Conservation (phyloP, 23 tunicate species). For the Styela plicata region DNA sequence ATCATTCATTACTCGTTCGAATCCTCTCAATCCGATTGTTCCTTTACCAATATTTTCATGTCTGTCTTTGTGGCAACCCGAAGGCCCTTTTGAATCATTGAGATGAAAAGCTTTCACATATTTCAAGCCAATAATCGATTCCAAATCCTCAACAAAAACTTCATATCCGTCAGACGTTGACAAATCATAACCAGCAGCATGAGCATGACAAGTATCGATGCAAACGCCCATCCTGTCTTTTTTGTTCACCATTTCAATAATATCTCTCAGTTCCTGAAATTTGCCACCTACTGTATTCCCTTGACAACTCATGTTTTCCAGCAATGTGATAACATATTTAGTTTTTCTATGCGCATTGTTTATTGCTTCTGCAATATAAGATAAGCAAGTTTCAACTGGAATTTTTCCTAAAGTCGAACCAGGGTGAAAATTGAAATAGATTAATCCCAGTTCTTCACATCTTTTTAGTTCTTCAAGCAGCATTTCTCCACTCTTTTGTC, state of each 20-base stretch:
- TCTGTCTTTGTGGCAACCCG: slow-evolving; percentile 27
- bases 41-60: slow-evolving; percentile 37
- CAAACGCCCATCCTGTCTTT: slow-evolving; percentile 28
- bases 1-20: slow-evolving; percentile 10
- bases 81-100: slow-evolving; percentile 33
- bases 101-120: slow-evolving; percentile 33
- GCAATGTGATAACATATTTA: slow-evolving; percentile 14
- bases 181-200: slow-evolving; percentile 27
- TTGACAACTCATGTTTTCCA: slow-evolving; percentile 36
- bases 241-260: slow-evolving; percentile 9
- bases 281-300: slow-evolving; percentile 35
- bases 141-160: slow-evolving; percentile 1
- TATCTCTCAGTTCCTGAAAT: slow-evolving; percentile 20
- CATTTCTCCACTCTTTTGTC: slow-evolving; percentile 23
- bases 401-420: slow-evolving; percentile 31
- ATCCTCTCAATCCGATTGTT: slow-evolving; percentile 26
- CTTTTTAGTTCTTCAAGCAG: slow-evolving; percentile 22
- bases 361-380: slow-evolving; percentile 26
- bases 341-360: slow-evolving; percentile 22
- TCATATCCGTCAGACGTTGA: slow-evolving; percentile 19
- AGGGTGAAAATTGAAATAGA: slow-evolving; percentile 27
- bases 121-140: slow-evolving; percentile 14
- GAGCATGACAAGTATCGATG: slow-evolving; percentile 32
- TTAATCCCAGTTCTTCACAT: slow-evolving; percentile 25
- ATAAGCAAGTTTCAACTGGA: slow-evolving; percentile 4